Base-by-base conservation (phyloP, 2,797 vertebrate species). In the Gadopsis marmoratus region DNA sequence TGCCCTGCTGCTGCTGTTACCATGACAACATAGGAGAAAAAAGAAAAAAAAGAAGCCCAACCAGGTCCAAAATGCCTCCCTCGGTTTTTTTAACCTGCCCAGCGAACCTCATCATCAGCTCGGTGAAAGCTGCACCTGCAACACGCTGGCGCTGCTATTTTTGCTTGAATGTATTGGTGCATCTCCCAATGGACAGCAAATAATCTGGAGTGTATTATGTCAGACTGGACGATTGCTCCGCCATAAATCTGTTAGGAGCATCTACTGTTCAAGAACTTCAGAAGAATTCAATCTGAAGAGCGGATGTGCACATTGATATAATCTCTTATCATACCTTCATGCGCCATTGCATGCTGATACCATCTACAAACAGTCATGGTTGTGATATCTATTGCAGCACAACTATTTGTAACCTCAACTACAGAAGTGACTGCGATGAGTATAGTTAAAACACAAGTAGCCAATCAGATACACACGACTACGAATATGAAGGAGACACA, bases 1-100 rank as follows among this genome's bases (percentile, higher is more conserved):
- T 84, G 86, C 84, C 75, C 85, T 80, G 78, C 89, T 88, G 74
- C 82, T 74, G 79, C 90, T 87, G 89, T 95, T 93, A 76, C 94
- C 92, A 94, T 94, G 94, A 93, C 94, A 90, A 95, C 92, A 45
- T 39, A 37, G 48, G 82, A 79, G 60, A 29, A 7, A 78, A 72
- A 63, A 39, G 37, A 35, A 62, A 78, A 72, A 63, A 50, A 8
- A 5, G 16, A 39, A 86, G 68, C 75, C 75, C 23, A 70, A 75
- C 74, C 68, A 12, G 50, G 53, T 82, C 84, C 72, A 84, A 88
- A 90, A 81, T 56, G 79, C 79, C 47, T 86, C 75, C 55, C 55
- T 81, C 48, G 41, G 61, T 76, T 87, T 83, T 79, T 83, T 73
- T 74, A 63, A 87, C 86, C 81, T 86, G 76, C 71, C 80, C 86